Base-by-base conservation (phyloP, 1,140 invertebrate species). In the Euura saliciscinereae region DNA sequence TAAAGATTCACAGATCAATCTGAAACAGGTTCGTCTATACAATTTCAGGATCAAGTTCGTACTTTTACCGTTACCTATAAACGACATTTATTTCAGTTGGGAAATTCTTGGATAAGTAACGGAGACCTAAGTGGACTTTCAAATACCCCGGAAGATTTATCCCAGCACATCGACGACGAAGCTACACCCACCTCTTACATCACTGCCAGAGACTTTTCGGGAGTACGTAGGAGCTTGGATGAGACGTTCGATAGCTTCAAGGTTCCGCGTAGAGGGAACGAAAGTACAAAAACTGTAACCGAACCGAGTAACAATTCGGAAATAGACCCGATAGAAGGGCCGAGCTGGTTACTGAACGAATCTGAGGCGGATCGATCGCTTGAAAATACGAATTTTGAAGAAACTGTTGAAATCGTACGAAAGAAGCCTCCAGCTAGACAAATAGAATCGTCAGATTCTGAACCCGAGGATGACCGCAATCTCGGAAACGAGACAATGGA, bases 251-350 rank as follows among this genome's bases (percentile, higher is more conserved):
- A 59, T n/a, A 8, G 8, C 51, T 59, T 6, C 51, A 59, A 59
- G 13, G 10, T 3, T 59, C 6, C 51, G 6, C 6, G 13, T n/a
- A 59, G 4, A 59, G 8, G 10, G 51, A 59, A 59, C 10, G 13
- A 5, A 59, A n/a, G 13, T 59, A 5, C 51, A 59, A 59, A n/a
- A 59, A 4, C 28, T 28, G 28, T 1, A 28, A 28, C 28, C 28
- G 28, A 59, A 28, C 28, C 51, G 13, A 3, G 3, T 59, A 73
- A 3, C 43, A 68, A 69, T 6, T 73, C 73, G 28, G 6, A 68
- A 0, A 67, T 74, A 3, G 86, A 88, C 81, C 85, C 85, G 0
- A 42, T 86, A 2, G 86, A 88, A 74, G 86, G 86, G 2, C 78
- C 86, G 4, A 88, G 86, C 45, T 88, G 86, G 86, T 73, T 82